Conservation (phyloP, 2,797 vertebrate species). For the Miichthys miiuy region DNA sequence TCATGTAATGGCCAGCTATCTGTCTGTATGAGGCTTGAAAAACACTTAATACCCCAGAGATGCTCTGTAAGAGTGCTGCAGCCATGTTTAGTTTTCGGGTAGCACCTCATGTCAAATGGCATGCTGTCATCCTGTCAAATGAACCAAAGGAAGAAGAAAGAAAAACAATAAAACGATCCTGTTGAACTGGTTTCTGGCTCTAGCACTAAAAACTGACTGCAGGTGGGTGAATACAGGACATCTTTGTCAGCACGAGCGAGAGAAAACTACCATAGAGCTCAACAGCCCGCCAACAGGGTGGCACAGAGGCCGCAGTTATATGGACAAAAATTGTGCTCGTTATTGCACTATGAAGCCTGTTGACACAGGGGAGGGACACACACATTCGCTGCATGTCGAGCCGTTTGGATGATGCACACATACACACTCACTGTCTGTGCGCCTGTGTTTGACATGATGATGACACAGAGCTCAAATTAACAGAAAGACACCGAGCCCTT, state of each 20-base stretch:
- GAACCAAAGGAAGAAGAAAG: not conserved
- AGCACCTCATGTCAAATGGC: no score
- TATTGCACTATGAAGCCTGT: constrained; percentile 18
- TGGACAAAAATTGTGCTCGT: not conserved
- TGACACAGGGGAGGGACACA: not conserved
- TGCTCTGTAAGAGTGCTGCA: no score
- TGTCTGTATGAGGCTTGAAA: no score
- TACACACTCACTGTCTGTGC: constrained; percentile 1
- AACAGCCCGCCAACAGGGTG: not conserved
- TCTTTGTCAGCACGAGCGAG: not conserved
- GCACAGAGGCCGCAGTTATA: not conserved
- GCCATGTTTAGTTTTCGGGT: no score
- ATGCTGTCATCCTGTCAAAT: no score
- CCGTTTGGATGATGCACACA: constrained; percentile 1
- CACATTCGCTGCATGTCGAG: not conserved
- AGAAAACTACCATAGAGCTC: not conserved
- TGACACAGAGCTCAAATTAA: constrained; percentile 19
- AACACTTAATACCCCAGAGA: no score
- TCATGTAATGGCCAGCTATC: no score
- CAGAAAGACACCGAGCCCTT: not conserved
- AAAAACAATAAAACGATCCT: no score
- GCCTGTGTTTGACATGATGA: not conserved
- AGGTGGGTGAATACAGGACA: constrained; percentile 6
- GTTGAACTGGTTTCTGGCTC: not conserved
- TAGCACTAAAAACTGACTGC: not conserved